These are phyloP conservation scores for Dryas iulia DNA, from an alignment of 1,140 invertebrate species.

Conservation along the genomic window DNA sequence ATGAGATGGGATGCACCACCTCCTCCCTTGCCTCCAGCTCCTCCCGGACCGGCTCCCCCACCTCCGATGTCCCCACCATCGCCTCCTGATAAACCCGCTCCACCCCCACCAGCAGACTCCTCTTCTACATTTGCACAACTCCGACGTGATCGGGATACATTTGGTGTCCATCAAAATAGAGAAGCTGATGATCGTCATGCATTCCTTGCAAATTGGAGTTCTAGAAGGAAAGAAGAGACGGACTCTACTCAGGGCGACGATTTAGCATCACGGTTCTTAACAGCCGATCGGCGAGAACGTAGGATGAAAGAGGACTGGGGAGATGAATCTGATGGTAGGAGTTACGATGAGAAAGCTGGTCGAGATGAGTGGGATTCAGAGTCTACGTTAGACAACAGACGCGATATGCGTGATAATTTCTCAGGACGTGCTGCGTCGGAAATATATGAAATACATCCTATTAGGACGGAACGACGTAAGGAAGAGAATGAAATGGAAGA, in stretches of 20 bases:
- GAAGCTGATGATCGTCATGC: conserved; percentile 81
- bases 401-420: conserved; percentile 60
- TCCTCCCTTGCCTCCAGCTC: conserved; percentile 83
- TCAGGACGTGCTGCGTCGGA: conserved; percentile 73
- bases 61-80: conserved; percentile 85
- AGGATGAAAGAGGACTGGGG: conserved; percentile 71
- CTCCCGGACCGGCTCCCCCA: conserved; percentile 85
- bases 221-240: conserved; percentile 80
- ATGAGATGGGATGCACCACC: conserved; percentile 72
- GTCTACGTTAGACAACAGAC: conserved; percentile 78
- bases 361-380: conserved; percentile 81
- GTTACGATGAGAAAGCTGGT: conserved; percentile 64
- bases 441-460: conserved; percentile 73
- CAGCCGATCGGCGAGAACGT: conserved; percentile 58
- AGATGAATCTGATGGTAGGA: conserved; percentile 71
- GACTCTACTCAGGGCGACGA: conserved; percentile 61
- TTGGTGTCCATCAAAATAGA: conserved; percentile 83
- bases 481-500: conserved; percentile 61
- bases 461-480: conserved; percentile 58
- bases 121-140: conserved; percentile 87
- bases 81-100: conserved; percentile 79
- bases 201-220: conserved; percentile 85
- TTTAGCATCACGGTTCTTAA: conserved; percentile 68
- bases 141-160: conserved; percentile 84
- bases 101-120: conserved; percentile 65